phyloP scores from a whole-genome alignment of 2,888 invertebrate species.

The Drosophila percnosoma region DNA sequence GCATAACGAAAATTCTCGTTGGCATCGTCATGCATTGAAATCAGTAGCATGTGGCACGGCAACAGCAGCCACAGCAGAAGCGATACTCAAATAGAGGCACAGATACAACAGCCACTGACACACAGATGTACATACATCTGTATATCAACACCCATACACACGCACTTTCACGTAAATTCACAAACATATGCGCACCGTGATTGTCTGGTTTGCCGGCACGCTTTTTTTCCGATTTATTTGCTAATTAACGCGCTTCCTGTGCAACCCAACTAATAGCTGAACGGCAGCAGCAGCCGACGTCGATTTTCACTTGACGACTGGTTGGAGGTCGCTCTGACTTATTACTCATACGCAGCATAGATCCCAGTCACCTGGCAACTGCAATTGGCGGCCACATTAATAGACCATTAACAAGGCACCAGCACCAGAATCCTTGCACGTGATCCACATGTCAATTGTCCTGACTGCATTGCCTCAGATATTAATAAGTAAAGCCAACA shows the following conservation, averaged over 20 bases:
- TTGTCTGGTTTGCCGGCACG: slow-evolving; percentile 59
- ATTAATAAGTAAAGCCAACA: slow-evolving; percentile 29
- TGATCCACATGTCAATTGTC: slow-evolving; percentile 52
- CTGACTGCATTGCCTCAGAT: slow-evolving; percentile 4
- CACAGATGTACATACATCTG: slow-evolving; percentile 11
- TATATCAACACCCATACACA: slow-evolving; percentile 2
- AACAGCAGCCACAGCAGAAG: neutral
- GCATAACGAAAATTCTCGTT: slow-evolving; percentile 48
- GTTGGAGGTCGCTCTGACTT: slow-evolving; percentile 65
- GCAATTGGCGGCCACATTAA: slow-evolving; percentile 60
- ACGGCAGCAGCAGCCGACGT: slow-evolving; percentile 14
- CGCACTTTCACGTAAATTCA: slow-evolving; percentile 1
- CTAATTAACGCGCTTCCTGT: slow-evolving; percentile 75
- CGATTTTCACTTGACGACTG: slow-evolving; percentile 64
- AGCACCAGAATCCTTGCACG: slow-evolving; percentile 50
- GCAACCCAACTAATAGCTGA: slow-evolving; percentile 23
- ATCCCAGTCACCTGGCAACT: slow-evolving; percentile 52
- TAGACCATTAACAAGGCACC: slow-evolving; percentile 66
- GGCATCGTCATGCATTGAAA: slow-evolving; percentile 67
- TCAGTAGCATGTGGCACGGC: slow-evolving; percentile 29
- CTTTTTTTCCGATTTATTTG: slow-evolving; percentile 71
- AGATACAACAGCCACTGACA: slow-evolving; percentile 19
- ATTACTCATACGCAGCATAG: slow-evolving; percentile 65
- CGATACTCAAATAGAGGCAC: slow-evolving; percentile 18
- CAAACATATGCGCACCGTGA: slow-evolving; percentile 42